These are phyloP conservation scores for Dermolepida albohirtum DNA, from an alignment of 2,888 invertebrate species.

Conservation along the genomic window DNA sequence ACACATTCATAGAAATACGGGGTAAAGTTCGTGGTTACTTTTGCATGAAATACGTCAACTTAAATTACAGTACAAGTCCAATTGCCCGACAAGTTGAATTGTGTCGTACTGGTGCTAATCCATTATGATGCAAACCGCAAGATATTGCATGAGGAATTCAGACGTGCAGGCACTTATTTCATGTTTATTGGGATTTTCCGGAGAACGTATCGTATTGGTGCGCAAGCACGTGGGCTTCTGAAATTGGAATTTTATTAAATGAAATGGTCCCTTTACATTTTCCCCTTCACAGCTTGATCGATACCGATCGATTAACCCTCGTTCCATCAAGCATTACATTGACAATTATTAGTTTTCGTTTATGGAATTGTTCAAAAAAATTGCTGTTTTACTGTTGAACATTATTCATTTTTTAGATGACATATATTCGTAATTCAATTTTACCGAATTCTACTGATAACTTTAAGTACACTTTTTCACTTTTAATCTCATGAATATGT, in stretches of 20 bases:
- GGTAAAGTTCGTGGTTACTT: no score
- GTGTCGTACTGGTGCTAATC: slow-evolving; percentile 11
- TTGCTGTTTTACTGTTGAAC: no score
- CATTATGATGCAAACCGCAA: slow-evolving; percentile 24
- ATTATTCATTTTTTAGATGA: no score
- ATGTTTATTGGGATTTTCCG: slow-evolving; percentile 39
- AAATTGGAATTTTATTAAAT: slow-evolving; percentile 22
- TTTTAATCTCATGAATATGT: no score
- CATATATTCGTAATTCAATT: no score
- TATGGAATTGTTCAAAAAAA: no score
- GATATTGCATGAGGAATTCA: slow-evolving; percentile 31
- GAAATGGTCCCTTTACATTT: slow-evolving; percentile 11
- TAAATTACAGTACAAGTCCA: no score
- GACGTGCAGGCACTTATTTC: slow-evolving; percentile 36
- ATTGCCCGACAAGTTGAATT: slow-evolving; percentile 5
- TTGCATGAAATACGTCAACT: no score
- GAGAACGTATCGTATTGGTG: slow-evolving; percentile 24
- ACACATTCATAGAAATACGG: no score
- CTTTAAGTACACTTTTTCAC: no score
- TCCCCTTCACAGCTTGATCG: slow-evolving; percentile 24
- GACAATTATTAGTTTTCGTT: neutral
- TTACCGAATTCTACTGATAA: no score
- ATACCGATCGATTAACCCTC: slow-evolving; percentile 15
- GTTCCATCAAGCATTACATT: neutral
- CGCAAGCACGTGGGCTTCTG: slow-evolving; percentile 20